Evolutionary conservation across 2,797 vertebrate species (phyloP), one percentile per base, ranked within the genome.

Genomic region (Enteromius unitaeniatus): DNA sequence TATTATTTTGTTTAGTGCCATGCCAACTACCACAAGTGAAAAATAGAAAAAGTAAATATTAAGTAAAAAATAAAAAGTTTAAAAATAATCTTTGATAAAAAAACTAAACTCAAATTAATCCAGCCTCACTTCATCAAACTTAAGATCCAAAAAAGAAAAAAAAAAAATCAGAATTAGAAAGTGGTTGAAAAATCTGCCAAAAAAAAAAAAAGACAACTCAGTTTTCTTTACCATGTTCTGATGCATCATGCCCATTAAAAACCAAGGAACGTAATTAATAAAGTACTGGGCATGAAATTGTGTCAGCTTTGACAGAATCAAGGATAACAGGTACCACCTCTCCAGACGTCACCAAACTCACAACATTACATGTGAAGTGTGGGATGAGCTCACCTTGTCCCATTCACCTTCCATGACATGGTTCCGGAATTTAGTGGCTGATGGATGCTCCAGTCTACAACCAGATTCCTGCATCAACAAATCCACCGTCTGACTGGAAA

Each of bases 381-480:
- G 64, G 31, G 17, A 40, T 26, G 9, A n/a, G 42, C 94, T 92
- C 93, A 99, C 98, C 97, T 99, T 99, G 94, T 99, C 98, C 98
- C 98, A 99, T 94, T 99, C 97, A 92, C 98, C 98, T 93, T 99
- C 98, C 97, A 99, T 98, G 92, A 99, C 97, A 93, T 99, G 98
- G 96, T 98, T 99, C 93, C 98, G 97, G 95, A 99, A 99, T 95
- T 98, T 99, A 92, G 98, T 98, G 89, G 98, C 98, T 91, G 98
- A 97, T 88, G 98, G 94, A 93, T 99, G 97, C 94, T 99, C 98
- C 94, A 99, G 96, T 94, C 97, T 96, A 95, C 98, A 99, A 95
- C 98, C 98, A 79, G 98, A 99, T 91, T 99, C 98, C 97, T 99
- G 98, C 98, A 99, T 99, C 94, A 99, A 96, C 95, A 99, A 94